phyloP scores from a whole-genome alignment of 2,113 vertebrate species.

The Dunckerocampus dactyliophorus region DNA sequence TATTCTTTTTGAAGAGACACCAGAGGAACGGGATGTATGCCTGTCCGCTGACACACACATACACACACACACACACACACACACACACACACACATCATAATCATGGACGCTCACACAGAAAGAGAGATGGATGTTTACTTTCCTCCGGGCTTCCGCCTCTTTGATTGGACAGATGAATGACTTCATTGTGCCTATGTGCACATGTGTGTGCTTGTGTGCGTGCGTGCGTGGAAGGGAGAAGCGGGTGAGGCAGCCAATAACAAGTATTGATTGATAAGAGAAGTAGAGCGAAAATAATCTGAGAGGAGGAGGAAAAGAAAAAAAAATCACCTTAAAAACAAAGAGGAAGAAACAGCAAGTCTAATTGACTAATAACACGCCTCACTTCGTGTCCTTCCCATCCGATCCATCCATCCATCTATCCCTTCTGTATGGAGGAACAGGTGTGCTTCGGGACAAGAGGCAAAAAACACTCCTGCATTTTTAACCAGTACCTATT shows the following conservation, averaged over 20 bases:
- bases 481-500: constrained; percentile 69
- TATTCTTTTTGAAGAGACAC: constrained; percentile 70
- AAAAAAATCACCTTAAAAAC: constrained; percentile 43
- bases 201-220: neutral
- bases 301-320: neutral
- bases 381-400: constrained; percentile 21
- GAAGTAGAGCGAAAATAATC: constrained; percentile 66
- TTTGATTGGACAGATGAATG: constrained; percentile 73
- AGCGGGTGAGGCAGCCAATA: constrained; percentile 39
- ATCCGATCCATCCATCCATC: constrained; percentile 15
- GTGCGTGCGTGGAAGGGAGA: neutral
- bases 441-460: constrained; percentile 66
- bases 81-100: constrained; percentile 48
- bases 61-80: constrained; percentile 14
- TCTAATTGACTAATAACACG: constrained; percentile 50
- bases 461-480: constrained; percentile 71
- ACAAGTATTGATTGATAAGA: constrained; percentile 63
- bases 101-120: constrained; percentile 60
- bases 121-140: constrained; percentile 65
- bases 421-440: constrained; percentile 37
- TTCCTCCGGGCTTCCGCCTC: constrained; percentile 62
- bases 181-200: constrained; percentile 58
- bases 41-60: constrained; percentile 38
- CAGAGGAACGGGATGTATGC: constrained; percentile 59
- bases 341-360: constrained; percentile 40